These are phyloP conservation scores for Eulemur rufifrons DNA, from an alignment of 2,113 vertebrate genomes.

Conservation along the genomic window DNA sequence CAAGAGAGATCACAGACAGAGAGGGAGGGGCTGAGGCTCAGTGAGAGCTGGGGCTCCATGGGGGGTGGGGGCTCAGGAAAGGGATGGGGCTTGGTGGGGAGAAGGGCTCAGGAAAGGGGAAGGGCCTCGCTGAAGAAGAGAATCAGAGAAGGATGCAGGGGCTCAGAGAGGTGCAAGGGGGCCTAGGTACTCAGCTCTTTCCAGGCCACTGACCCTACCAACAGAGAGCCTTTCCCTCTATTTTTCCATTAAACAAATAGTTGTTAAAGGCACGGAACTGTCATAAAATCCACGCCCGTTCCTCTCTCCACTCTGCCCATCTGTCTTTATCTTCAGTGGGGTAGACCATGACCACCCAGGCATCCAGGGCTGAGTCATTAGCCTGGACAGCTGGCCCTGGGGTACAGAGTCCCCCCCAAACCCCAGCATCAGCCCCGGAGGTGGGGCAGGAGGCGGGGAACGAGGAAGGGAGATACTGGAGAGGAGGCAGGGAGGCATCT, in stretches of 20 bases:
- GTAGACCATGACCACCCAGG: conserved; percentile 51
- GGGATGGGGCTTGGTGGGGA: background rate
- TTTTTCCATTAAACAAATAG: conserved; percentile 72
- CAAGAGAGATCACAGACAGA: background rate
- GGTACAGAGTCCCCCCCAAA: background rate
- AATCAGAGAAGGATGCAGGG: background rate
- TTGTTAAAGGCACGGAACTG: conserved; percentile 66
- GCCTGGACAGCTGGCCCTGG: conserved; percentile 42
- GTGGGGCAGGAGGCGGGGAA: background rate
- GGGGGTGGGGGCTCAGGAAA: background rate
- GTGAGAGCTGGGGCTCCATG: background rate
- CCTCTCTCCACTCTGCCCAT: conserved; percentile 62
- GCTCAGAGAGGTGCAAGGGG: background rate
- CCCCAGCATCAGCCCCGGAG: background rate
- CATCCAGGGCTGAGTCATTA: conserved; percentile 25
- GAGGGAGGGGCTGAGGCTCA: background rate
- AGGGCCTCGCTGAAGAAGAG: background rate
- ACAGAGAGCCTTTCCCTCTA: conserved; percentile 14
- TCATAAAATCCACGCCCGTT: conserved; percentile 67
- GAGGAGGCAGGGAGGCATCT: background rate
- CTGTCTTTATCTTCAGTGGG: conserved; percentile 65
- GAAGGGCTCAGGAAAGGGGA: background rate
- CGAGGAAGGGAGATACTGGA: background rate
- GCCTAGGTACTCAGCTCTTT: background rate
- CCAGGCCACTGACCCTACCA: conserved; percentile 7